Evolutionary conservation across 2,113 vertebrate species (phyloP), one percentile per base, ranked within the genome.

Genomic region (Hipposideros armiger): DNA sequence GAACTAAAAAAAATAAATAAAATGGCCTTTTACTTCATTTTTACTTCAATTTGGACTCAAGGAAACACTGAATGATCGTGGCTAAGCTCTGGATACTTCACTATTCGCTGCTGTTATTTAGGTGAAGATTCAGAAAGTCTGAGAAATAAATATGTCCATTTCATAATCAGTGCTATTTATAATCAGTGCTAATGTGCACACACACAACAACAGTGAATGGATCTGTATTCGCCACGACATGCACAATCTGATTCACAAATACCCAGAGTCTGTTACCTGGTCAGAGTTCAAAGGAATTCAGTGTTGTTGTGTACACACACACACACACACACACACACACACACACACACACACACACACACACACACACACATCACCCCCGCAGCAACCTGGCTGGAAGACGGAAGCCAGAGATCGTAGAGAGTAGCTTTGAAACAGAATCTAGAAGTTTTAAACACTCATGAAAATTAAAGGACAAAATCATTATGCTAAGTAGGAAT

Each of bases 81-180:
- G 96, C 95, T 98, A 98, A 97, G 94, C 90, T 98, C 96, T 98
- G 91, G 92, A 96, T 96, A 97, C 97, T 97, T 98, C 97, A 98
- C 96, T 98, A 96, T 98, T 97, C 97, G 97, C 94, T 97, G 97
- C 95, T 98, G 96, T 97, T 98, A 98, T 98, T 98, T 97, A 97
- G 95, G 81, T 97, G 11, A 96, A 96, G 7, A 97, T 95, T 96
- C 77, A 97, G 95, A 98, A 98, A 98, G 94, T 97, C 95, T 97
- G 92, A 81, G 58, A 95, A 91, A 92, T 87, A 95, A 93, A 72
- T 72, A 90, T 36, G 70, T 69, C 42, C 28, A 90, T 13, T 92
- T 64, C 66, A 94, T 89, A 95, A 93, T 66, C 24, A 77, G 58
- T 83, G 52, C 19, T 92, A 94, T 92, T 64, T 60, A 94, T 89